Base-by-base conservation (phyloP, 2,888 invertebrate species). In the Odiellus spinosus region DNA sequence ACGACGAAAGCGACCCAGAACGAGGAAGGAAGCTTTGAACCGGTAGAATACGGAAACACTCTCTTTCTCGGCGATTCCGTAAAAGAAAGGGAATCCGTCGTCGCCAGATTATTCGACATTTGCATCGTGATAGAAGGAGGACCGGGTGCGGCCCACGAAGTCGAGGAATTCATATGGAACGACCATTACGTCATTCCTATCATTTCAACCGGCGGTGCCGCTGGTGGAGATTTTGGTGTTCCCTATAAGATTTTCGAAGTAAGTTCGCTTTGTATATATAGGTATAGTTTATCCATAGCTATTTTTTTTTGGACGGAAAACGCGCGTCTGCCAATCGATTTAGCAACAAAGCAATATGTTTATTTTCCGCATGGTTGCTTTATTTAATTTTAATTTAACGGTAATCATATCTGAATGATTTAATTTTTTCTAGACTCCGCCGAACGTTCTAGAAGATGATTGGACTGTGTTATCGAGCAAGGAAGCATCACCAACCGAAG, bases 91-190 rank as follows among this genome's bases (percentile, higher is more conserved):
- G 64, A 64, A 47, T 55, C 56, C 3, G 60, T 62, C 20, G 63
- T 62, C 3, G 60, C 63, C 4, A 52, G 63, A 44, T 53, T 60
- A 35, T 60, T 65, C 47, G 61, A 63, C 45, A 58, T 63, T 15
- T 64, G 63, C 55, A 57, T 65, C 38, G 54, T 65, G 2, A 57
- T 65, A 39, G 62, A 61, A 56, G 54, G 61, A 53, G 65, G 65
- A 58, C 57, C 60, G 17, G 59, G 51, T 33, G 57, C 61, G 36
- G 60, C 60, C 4, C 61, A 62, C 47, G 62, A 63, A 47, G 60
- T 60, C 3, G 60, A 63, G 47, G 59, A 65, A 56, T 65, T 65
- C 53, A 57, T 57, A 3, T 65, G 65, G 65, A 64, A 61, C 51
- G 65, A 64, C 41, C 61, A 60, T 45, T 55, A 60, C 34, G 64